Percentiles rank a stretch among this genome's conserved stretches.
These are phyloP conservation scores for Lysandra coridon DNA, from an alignment of 2,888 invertebrate species.

Conservation along the genomic window DNA sequence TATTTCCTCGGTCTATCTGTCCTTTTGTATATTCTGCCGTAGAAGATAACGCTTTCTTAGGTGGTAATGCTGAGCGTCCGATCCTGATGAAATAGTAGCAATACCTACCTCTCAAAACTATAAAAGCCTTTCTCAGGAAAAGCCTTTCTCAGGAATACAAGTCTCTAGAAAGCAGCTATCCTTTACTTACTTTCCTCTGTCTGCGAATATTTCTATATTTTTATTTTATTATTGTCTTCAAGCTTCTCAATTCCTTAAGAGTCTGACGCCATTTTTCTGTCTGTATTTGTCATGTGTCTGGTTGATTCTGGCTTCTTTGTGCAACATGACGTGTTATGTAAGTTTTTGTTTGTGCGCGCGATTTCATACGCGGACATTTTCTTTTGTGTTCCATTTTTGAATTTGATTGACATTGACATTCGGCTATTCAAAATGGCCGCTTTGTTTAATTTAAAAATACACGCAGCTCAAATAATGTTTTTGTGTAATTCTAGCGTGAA, in stretches of 20 bases:
- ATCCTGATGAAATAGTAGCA: too few species aligned
- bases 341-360: background rate
- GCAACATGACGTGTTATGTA: background rate
- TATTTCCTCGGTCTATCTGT: background rate
- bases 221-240: background rate
- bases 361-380: slow-evolving; percentile 21
- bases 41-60: too few species aligned
- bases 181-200: background rate
- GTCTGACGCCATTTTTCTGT: slow-evolving; percentile 27
- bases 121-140: background rate
- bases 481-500: background rate
- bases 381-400: slow-evolving; percentile 14
- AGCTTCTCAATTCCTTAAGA: background rate
- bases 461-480: background rate
- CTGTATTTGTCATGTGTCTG: slow-evolving; percentile 24
- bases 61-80: too few species aligned
- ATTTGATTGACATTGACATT: slow-evolving; percentile 23
- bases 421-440: slow-evolving; percentile 6
- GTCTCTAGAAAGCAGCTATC: background rate
- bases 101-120: background rate
- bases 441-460: background rate
- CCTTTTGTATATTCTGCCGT: too few species aligned
- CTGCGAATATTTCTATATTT: background rate
- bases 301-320: slow-evolving; percentile 9
- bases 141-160: background rate